These are phyloP conservation scores for Acipenser oxyrinchus DNA, from an alignment of 2,797 vertebrate genomes.

Conservation along the genomic window DNA sequence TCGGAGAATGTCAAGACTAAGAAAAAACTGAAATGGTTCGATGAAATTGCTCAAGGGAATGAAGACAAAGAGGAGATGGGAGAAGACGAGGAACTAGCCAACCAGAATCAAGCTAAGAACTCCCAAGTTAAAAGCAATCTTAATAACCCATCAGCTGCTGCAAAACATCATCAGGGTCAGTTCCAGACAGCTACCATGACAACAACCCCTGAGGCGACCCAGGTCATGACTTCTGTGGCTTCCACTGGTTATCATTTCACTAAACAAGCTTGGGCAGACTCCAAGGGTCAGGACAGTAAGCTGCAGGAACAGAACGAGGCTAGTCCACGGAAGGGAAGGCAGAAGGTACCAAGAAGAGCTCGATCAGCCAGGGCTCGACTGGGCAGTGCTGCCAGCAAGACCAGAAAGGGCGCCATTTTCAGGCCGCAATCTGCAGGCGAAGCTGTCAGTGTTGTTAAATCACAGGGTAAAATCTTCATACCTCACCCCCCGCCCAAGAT, in stretches of 20 bases:
- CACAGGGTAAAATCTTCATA: slow-evolving; percentile 54
- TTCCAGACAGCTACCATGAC: slow-evolving; percentile 24
- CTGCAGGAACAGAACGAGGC: slow-evolving; percentile 28
- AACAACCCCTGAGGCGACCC: slow-evolving; percentile 29
- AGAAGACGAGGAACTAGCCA: slow-evolving; percentile 17
- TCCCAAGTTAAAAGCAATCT: slow-evolving; percentile 26
- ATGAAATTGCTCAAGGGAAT: slow-evolving; percentile 51
- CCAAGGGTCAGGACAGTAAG: slow-evolving; percentile 54
- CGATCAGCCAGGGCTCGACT: slow-evolving; percentile 41
- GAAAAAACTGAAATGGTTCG: slow-evolving; percentile 81
- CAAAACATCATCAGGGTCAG: slow-evolving; percentile 43
- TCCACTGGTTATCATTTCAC: slow-evolving; percentile 51
- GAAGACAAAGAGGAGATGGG: slow-evolving; percentile 29
- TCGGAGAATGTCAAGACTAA: slow-evolving; percentile 45
- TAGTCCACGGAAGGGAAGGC: slow-evolving; percentile 34
- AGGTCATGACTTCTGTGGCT: slow-evolving; percentile 33
- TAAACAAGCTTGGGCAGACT: slow-evolving; percentile 69
- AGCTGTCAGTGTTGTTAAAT: slow-evolving; percentile 49
- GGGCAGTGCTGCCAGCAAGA: slow-evolving; percentile 36
- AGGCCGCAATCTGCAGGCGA: slow-evolving; percentile 57
- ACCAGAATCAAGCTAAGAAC: slow-evolving; percentile 15
- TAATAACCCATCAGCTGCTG: slow-evolving; percentile 19
- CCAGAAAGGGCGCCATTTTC: slow-evolving; percentile 57
- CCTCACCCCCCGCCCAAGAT: slow-evolving; percentile 64
- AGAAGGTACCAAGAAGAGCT: slow-evolving; percentile 46